Evolutionary conservation across 1,140 invertebrate genomes (phyloP).

Genomic region (Venturia canescens): DNA sequence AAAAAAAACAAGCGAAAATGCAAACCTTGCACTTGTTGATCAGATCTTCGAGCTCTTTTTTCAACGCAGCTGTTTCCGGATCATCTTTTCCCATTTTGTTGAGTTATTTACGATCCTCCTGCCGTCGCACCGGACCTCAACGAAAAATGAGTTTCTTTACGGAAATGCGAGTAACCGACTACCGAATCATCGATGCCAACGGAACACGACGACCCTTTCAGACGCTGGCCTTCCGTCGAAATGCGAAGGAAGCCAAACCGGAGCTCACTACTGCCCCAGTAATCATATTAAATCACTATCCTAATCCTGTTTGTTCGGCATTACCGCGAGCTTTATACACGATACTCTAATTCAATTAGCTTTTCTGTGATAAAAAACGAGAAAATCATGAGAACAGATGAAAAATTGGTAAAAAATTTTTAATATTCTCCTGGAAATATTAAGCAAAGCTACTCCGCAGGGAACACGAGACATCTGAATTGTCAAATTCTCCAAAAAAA

Average conservation of each 20-base stretch:
- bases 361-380: conserved; percentile 50
- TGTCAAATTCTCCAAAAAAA: too few relatives aligned
- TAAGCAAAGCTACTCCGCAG: too few relatives aligned
- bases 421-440: too few relatives aligned
- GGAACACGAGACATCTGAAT: too few relatives aligned
- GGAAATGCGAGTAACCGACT: conserved; percentile 50
- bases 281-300: conserved; percentile 73
- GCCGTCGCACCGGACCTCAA: background rate
- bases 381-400: background rate
- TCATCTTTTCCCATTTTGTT: conserved; percentile 84
- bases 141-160: background rate
- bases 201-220: conserved; percentile 48
- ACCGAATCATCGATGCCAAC: conserved; percentile 53
- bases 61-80: conserved; percentile 84
- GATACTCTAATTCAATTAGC: conserved; percentile 69
- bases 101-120: background rate
- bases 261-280: conserved; percentile 69
- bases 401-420: background rate
- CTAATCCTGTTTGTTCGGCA: conserved; percentile 73
- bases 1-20: background rate
- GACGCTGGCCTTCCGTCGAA: conserved; percentile 60
- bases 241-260: conserved; percentile 69
- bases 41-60: conserved; percentile 87
- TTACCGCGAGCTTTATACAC: conserved; percentile 62
- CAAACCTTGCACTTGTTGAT: conserved; percentile 85